Evolutionary conservation across 2,888 invertebrate species (phyloP), one percentile per base, ranked within the genome.

Genomic region (Oithona nana): DNA sequence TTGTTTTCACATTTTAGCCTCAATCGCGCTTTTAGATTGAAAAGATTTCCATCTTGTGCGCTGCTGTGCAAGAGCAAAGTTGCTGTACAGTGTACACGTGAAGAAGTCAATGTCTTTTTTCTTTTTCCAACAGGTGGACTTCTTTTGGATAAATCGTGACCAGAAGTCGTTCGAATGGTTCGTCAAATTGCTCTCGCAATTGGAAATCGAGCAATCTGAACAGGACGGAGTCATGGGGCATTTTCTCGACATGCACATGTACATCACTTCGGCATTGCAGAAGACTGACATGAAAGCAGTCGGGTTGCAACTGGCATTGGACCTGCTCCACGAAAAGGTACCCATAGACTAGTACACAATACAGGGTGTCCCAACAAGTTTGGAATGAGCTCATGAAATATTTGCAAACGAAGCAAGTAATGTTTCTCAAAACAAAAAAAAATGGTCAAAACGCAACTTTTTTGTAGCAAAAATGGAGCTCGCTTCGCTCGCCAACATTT

Each of bases 141-240:
- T 95, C 77, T 89, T 93, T 74, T 95, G 95, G 95, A 89, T 95
- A 65, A 94, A 93, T 75, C 82, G 93, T 16, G 88, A 93, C 75
- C 93, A 93, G 74, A 80, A 86, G 49, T 88, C 88, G 0, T 93
- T 95, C 74, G 93, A 94, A 75, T 95, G 95, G 95, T 94, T 95
- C 72, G 87, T 94, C 11, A 88, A 87, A 67, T 78, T 94, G 52
- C 77, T 95, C 20, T 88, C 90, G 0, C 88, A 90, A 71, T 76
- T 95, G 68, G 94, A 94, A 77, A 88, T 90, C 66, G 90, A 93
- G 72, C 90, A 92, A 71, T 89, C 89, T 0, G 89, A 90, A 74
- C 75, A 85, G 60, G 87, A 86, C 0, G 82, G 82, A 1, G 83
- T 83, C 8, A 82, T 84, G 80, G 88, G 87, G 70, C 76, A 88